Percentiles rank a stretch among this genome's conserved stretches.
Conservation (phyloP, 23 tunicate species). For the Trididemnum clinides region DNA sequence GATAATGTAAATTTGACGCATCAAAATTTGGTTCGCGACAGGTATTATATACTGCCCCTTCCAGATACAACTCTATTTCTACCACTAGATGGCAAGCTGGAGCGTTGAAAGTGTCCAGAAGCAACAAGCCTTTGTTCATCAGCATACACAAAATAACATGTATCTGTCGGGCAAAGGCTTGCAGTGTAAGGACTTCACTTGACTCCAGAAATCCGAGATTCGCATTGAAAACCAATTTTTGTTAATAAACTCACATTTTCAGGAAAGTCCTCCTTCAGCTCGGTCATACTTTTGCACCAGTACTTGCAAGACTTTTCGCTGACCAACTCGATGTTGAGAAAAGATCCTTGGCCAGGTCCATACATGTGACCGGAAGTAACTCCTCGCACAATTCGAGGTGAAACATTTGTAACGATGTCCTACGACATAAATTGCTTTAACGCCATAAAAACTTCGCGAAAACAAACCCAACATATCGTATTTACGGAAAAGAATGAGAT, state of each 20-base stretch:
- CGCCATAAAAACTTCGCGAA: neutral
- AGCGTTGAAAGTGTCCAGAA: conserved; percentile 51
- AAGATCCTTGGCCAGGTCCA: conserved; percentile 99
- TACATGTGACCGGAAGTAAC: conserved; percentile 94
- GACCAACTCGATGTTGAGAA: conserved; percentile 95
- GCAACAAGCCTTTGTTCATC: conserved; percentile 95
- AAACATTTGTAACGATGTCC: conserved; percentile 97
- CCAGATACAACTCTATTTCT: neutral
- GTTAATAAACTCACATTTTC: conserved; percentile 39
- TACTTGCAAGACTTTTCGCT: conserved; percentile 92
- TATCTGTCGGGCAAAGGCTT: conserved; percentile 85
- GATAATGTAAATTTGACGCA: too few relatives aligned
- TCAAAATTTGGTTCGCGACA: too few relatives aligned
- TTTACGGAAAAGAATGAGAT: too few relatives aligned
- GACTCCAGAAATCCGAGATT: too few relatives aligned
- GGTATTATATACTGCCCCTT: too few relatives aligned
- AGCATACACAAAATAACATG: conserved; percentile 81
- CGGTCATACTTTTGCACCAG: conserved; percentile 91
- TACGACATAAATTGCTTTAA: neutral
- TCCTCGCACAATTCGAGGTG: conserved; percentile 96
- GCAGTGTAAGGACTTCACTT: too few relatives aligned
- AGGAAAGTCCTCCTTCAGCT: conserved; percentile 96
- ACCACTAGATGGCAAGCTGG: conserved; percentile 27
- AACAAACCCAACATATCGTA: too few relatives aligned
- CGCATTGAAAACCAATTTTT: too few relatives aligned